Conservation (phyloP, 2,888 invertebrate genomes). For the Nymphalis c-album region DNA sequence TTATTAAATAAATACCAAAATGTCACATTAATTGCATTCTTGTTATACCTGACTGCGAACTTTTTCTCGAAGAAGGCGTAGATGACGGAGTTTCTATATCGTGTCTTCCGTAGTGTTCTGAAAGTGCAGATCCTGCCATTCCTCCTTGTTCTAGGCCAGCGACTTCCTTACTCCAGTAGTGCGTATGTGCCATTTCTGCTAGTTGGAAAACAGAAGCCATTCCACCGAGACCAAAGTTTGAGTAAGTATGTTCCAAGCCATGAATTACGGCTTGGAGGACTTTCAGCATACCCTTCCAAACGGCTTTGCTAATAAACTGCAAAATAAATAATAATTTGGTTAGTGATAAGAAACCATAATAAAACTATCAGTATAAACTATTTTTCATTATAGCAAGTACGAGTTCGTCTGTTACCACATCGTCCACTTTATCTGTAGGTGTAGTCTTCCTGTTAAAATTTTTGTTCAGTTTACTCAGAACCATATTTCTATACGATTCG, state of each 20-base stretch:
- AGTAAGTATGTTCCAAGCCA: conserved; percentile 95
- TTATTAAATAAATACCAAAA: neutral
- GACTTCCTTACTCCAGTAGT: conserved; percentile 96
- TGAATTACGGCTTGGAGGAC: conserved; percentile 93
- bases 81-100: conserved; percentile 65
- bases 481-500: conserved; percentile 97
- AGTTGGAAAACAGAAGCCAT: conserved; percentile 98
- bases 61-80: conserved; percentile 83
- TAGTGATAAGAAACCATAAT: no score
- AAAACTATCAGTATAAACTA: no score
- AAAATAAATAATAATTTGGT: conserved; percentile 40
- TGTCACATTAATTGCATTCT: neutral
- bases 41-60: conserved; percentile 83
- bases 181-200: conserved; percentile 99
- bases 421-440: conserved; percentile 97
- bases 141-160: conserved; percentile 81
- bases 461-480: conserved; percentile 96
- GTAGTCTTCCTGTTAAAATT: conserved; percentile 96
- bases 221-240: conserved; percentile 96
- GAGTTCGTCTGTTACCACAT: conserved; percentile 88
- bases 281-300: conserved; percentile 98
- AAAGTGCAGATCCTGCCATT: conserved; percentile 66
- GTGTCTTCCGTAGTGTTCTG: conserved; percentile 57
- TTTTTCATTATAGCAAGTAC: neutral
- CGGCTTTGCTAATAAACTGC: conserved; percentile 92